Percentiles rank a stretch among this genome's conserved stretches.
These are phyloP conservation scores for Acleris emargana DNA, from an alignment of 2,888 invertebrate genomes.

Conservation along the genomic window DNA sequence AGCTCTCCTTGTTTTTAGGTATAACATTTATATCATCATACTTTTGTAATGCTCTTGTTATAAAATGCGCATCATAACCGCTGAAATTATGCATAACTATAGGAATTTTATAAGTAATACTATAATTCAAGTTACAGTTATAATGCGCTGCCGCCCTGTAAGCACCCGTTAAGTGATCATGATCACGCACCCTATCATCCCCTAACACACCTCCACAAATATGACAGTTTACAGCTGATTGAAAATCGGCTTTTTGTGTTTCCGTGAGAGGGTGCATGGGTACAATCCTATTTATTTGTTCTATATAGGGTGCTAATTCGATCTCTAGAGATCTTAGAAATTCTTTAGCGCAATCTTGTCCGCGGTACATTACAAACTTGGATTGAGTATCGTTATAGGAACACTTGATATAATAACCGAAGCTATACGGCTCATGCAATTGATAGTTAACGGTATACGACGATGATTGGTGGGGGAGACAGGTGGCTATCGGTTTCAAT, in stretches of 20 bases:
- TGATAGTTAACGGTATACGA: slow-evolving; percentile 43
- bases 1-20: slow-evolving; percentile 38
- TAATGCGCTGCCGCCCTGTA: too few relatives aligned
- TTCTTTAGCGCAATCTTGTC: neutral
- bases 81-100: slow-evolving; percentile 35
- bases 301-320: neutral
- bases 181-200: slow-evolving; percentile 15
- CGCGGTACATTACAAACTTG: neutral
- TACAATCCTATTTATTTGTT: too few relatives aligned
- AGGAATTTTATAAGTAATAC: slow-evolving; percentile 2
- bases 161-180: neutral
- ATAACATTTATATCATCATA: slow-evolving; percentile 28
- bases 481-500: too few relatives aligned
- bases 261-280: too few relatives aligned
- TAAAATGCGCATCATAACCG: slow-evolving; percentile 38
- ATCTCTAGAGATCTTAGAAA: neutral
- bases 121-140: slow-evolving; percentile 5
- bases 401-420: slow-evolving; percentile 1
- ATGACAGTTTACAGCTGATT: neutral
- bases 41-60: slow-evolving; percentile 35
- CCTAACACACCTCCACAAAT: slow-evolving; percentile 6
- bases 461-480: too few relatives aligned
- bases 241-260: too few relatives aligned
- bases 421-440: slow-evolving; percentile 33
- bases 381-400: neutral